Conservation (phyloP, 1,140 invertebrate genomes). For the Dolichoris vasculosae region DNA sequence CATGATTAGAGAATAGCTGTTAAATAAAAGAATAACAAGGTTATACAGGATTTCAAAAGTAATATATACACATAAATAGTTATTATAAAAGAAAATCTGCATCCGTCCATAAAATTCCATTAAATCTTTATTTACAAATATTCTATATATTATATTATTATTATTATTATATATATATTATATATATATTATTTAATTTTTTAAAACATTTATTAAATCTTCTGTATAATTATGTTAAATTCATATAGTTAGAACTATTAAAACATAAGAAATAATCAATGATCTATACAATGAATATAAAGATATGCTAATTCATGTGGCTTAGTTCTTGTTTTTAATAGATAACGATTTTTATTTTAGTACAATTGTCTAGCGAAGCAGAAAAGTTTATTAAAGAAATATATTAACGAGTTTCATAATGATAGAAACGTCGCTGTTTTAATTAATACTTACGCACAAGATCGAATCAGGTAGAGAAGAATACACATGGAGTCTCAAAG, state of each 20-base stretch:
- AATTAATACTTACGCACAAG: constrained; percentile 61
- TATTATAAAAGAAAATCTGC: background rate
- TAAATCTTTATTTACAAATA: background rate
- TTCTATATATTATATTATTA: too few relatives aligned
- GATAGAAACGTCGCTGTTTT: background rate
- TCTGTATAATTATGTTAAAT: too few relatives aligned
- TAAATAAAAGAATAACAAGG: too few relatives aligned
- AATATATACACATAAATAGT: background rate
- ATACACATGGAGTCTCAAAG: constrained; percentile 62
- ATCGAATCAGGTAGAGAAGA: constrained; percentile 50
- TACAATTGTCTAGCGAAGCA: background rate
- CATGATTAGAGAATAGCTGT: background rate
- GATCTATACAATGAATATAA: background rate
- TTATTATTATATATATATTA: too few relatives aligned
- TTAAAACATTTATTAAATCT: too few relatives aligned
- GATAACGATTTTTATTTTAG: background rate
- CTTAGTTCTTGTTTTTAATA: background rate
- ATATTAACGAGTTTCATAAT: background rate
- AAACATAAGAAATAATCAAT: background rate
- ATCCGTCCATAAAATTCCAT: background rate
- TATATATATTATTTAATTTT: too few relatives aligned
- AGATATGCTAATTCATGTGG: background rate
- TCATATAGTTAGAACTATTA: background rate
- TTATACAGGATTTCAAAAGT: too few relatives aligned
- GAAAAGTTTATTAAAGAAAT: background rate